Evolutionary conservation across 1,140 invertebrate species (phyloP).

Genomic region (Macrosteles quadrilineatus): DNA sequence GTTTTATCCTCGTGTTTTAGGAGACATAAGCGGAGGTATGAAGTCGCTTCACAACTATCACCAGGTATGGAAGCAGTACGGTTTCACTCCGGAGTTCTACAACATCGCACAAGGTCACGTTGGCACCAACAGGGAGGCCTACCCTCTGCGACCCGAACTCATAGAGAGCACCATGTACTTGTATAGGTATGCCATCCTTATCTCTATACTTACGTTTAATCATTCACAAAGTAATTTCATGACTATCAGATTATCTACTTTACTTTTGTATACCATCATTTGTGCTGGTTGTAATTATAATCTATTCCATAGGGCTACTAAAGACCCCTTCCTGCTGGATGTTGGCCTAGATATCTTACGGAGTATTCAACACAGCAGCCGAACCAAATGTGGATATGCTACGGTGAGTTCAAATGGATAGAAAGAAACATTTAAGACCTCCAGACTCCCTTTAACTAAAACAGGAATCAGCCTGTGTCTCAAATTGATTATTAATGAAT

Average conservation of each 20-base stretch:
- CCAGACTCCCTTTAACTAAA: too few species aligned
- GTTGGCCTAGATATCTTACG: slow-evolving; percentile 88
- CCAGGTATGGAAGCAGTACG: slow-evolving; percentile 94
- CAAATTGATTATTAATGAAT: too few species aligned
- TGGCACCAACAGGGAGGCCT: slow-evolving; percentile 83
- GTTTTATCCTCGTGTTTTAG: too few species aligned
- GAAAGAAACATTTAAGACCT: too few species aligned
- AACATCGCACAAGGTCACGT: slow-evolving; percentile 88
- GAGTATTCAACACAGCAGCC: slow-evolving; percentile 86
- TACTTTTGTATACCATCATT: too few species aligned
- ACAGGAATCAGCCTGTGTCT: too few species aligned
- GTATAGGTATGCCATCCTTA: slow-evolving; percentile 54
- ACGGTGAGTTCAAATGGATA: slow-evolving; percentile 75
- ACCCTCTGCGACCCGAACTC: slow-evolving; percentile 93
- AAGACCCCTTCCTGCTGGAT: slow-evolving; percentile 87
- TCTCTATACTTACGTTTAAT: too few species aligned
- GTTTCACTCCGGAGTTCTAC: slow-evolving; percentile 97
- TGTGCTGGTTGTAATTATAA: too few species aligned
- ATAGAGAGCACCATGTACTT: slow-evolving; percentile 97
- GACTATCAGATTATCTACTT: too few species aligned
- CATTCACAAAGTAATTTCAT: too few species aligned
- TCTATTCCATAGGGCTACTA: slow-evolving; percentile 66
- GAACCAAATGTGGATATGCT: slow-evolving; percentile 96
- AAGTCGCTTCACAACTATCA: slow-evolving; percentile 95
- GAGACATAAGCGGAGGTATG: slow-evolving; percentile 88